Evolutionary conservation across 2,113 vertebrate species (phyloP).

Genomic region (Tychaedon coryphoeus): DNA sequence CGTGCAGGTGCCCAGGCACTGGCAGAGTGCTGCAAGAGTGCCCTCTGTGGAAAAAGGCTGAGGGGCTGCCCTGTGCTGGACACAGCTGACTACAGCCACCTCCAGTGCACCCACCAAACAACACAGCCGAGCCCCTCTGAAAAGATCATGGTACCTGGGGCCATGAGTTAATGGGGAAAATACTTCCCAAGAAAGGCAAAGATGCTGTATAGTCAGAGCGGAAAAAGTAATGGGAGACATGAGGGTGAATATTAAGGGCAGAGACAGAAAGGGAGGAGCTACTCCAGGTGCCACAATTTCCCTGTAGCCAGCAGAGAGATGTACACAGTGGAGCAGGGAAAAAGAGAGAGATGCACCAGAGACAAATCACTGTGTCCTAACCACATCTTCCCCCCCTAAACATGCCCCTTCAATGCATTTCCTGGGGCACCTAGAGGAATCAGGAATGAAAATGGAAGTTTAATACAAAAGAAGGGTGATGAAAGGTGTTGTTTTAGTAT

Average conservation of each 20-base stretch:
- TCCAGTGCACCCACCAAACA: accelerated
- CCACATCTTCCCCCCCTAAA: accelerated
- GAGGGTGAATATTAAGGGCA: neutral
- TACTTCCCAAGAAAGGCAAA: neutral
- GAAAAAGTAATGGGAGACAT: neutral
- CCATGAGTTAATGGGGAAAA: accelerated
- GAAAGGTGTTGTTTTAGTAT: neutral
- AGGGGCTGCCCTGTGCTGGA: neutral
- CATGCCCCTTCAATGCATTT: accelerated
- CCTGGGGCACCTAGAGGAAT: neutral
- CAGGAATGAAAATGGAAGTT: neutral
- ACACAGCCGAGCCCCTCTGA: neutral
- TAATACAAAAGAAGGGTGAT: neutral
- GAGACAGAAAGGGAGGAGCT: neutral
- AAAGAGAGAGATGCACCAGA: neutral
- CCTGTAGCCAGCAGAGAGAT: neutral
- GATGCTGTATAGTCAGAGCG: neutral
- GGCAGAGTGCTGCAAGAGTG: neutral
- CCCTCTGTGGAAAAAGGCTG: neutral
- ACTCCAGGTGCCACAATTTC: neutral
- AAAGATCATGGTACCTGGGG: accelerated
- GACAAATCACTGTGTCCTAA: neutral
- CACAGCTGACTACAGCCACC: neutral
- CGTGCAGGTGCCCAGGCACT: accelerated
- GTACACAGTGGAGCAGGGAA: accelerated